phyloP scores from a whole-genome alignment of 2,888 invertebrate genomes.

The Germaria angustata region DNA sequence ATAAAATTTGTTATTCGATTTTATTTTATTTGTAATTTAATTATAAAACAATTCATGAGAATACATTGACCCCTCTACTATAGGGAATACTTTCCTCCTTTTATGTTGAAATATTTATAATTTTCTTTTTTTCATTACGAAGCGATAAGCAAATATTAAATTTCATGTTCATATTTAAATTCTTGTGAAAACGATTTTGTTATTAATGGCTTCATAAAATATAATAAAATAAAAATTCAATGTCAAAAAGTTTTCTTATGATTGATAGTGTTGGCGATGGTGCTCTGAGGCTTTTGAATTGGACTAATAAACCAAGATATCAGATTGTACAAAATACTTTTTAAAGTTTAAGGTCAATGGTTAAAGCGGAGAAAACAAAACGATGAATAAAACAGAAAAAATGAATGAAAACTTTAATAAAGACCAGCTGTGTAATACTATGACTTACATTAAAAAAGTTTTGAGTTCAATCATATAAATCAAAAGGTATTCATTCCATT shows the following conservation, averaged over 20 bases:
- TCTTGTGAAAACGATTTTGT: constrained; percentile 9
- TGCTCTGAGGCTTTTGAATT: neutral
- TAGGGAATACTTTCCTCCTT: constrained; percentile 2
- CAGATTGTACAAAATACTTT: neutral
- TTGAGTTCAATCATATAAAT: too few relatives aligned
- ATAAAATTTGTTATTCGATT: neutral
- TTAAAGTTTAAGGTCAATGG: constrained; percentile 44
- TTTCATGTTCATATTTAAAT: neutral
- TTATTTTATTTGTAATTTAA: constrained; percentile 23
- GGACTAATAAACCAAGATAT: constrained; percentile 21
- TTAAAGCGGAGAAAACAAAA: neutral
- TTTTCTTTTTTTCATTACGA: neutral
- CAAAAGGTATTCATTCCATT: too few relatives aligned
- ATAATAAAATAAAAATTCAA: constrained; percentile 52
- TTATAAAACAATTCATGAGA: constrained; percentile 50
- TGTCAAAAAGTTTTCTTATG: constrained; percentile 42
- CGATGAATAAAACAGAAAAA: neutral
- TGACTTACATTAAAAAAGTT: too few relatives aligned
- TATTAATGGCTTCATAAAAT: constrained; percentile 54
- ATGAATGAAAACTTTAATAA: neutral
- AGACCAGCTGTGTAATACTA: neutral
- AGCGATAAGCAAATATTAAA: constrained; percentile 27
- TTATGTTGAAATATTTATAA: neutral
- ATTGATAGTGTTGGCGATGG: neutral
- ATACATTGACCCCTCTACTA: constrained; percentile 49